Percentiles rank a stretch among this genome's conserved stretches.
Evolutionary conservation across 2,888 invertebrate species (phyloP).

Genomic region (Cryptophagus acutangulus): DNA sequence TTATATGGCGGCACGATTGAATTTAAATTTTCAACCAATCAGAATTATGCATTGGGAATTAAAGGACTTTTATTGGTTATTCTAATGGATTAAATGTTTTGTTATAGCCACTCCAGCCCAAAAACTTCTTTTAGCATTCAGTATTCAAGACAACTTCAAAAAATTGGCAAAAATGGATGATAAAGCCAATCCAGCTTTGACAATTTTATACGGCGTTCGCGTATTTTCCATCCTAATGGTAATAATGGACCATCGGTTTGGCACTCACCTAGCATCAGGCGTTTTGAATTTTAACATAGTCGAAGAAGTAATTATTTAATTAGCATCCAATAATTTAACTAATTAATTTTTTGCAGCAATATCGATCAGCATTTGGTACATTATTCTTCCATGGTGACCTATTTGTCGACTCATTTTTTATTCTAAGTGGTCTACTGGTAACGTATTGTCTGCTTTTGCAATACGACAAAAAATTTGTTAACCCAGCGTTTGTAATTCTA

Average conservation of each 20-base stretch:
- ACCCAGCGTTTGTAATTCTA: slow-evolving; percentile 49
- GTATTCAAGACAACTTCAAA: slow-evolving; percentile 36
- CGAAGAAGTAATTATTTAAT: slow-evolving; percentile 46
- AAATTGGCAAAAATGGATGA: slow-evolving; percentile 47
- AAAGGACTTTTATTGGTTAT: no score
- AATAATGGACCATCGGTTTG: slow-evolving; percentile 53
- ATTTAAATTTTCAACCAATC: no score
- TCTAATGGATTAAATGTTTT: slow-evolving; percentile 36
- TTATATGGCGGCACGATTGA: no score
- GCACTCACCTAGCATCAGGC: slow-evolving; percentile 50
- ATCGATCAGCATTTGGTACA: slow-evolving; percentile 37
- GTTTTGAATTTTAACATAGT: slow-evolving; percentile 51
- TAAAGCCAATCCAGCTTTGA: slow-evolving; percentile 43
- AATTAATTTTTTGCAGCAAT: slow-evolving; percentile 32
- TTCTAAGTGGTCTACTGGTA: slow-evolving; percentile 55
- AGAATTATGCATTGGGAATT: no score
- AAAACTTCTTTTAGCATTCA: slow-evolving; percentile 35
- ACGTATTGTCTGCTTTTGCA: slow-evolving; percentile 46
- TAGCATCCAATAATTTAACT: not conserved
- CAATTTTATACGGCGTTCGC: slow-evolving; percentile 54
- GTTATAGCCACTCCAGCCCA: slow-evolving; percentile 29
- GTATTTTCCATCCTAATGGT: slow-evolving; percentile 55
- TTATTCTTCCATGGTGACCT: slow-evolving; percentile 55
- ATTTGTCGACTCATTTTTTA: slow-evolving; percentile 58
- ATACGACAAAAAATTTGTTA: slow-evolving; percentile 41